Evolutionary conservation across 1,140 invertebrate species (phyloP).

Genomic region (Samia ricini): DNA sequence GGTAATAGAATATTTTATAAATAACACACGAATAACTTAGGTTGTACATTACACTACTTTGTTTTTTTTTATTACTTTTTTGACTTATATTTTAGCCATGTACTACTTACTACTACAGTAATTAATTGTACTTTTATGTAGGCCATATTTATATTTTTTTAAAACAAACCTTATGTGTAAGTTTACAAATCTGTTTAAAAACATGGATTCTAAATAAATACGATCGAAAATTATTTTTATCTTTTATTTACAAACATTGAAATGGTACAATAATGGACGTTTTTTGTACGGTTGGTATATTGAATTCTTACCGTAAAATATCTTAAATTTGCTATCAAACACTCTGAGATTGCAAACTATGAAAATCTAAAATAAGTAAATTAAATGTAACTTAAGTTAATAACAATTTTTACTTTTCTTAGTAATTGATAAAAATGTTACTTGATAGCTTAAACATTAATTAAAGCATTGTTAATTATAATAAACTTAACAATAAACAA

Average conservation of each 20-base stretch:
- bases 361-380: too few relatives aligned
- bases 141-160: conserved; percentile 75
- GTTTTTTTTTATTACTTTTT: conserved; percentile 25
- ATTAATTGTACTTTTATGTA: conserved; percentile 64
- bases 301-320: too few relatives aligned
- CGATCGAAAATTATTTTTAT: conserved; percentile 50
- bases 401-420: too few relatives aligned
- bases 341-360: too few relatives aligned
- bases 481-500: too few relatives aligned
- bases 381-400: too few relatives aligned
- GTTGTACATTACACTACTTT: conserved; percentile 30
- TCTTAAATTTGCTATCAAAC: too few relatives aligned
- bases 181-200: conserved; percentile 70
- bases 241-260: conserved; percentile 18
- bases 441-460: too few relatives aligned
- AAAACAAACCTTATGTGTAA: conserved; percentile 67
- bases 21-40: conserved; percentile 52
- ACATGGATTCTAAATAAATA: conserved; percentile 75
- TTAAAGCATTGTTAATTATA: too few relatives aligned
- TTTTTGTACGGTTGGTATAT: too few relatives aligned
- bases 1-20: conserved; percentile 26
- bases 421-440: too few relatives aligned
- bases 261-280: too few relatives aligned
- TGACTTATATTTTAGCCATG: conserved; percentile 49
- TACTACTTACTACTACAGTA: conserved; percentile 39